Conservation (phyloP, 92 coral and sea anemone genomes). For the Actinostola sp. region DNA sequence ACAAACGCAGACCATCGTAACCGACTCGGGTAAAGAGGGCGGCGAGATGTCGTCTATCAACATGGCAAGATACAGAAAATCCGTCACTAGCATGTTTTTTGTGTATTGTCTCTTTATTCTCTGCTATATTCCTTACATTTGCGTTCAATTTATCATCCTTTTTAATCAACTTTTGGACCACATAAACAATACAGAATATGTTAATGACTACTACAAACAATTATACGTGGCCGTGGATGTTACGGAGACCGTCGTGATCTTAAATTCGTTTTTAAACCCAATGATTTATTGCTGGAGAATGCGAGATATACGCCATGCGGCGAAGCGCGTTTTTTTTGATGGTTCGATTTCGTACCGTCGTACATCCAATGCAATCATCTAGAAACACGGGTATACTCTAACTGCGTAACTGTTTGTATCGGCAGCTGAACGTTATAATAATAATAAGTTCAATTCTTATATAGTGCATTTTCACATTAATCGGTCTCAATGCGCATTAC, state of each 20-base stretch:
- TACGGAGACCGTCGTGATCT: conserved; percentile 38
- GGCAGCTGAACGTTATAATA: too few relatives aligned
- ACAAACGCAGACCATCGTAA: conserved; percentile 22
- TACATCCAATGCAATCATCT: conserved; percentile 17
- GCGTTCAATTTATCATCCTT: conserved; percentile 20
- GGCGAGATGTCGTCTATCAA: background rate
- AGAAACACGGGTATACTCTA: background rate
- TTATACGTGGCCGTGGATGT: conserved; percentile 39
- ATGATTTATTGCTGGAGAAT: conserved; percentile 44
- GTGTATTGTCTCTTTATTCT: conserved; percentile 53
- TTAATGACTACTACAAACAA: background rate
- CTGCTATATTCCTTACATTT: conserved; percentile 56
- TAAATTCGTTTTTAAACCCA: conserved; percentile 39
- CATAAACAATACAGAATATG: background rate
- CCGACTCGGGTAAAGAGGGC: background rate
- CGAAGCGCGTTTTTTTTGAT: conserved; percentile 4
- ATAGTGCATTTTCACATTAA: too few relatives aligned
- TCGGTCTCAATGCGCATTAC: too few relatives aligned
- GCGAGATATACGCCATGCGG: conserved; percentile 48
- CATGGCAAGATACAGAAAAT: conserved; percentile 49
- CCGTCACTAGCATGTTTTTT: conserved; percentile 53
- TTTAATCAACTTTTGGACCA: conserved; percentile 5
- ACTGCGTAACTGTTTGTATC: background rate
- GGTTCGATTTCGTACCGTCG: conserved; percentile 12
- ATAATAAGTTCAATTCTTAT: too few relatives aligned